Evolutionary conservation across 2,797 vertebrate species (phyloP).

Genomic region (Arctocebus calabarensis): DNA sequence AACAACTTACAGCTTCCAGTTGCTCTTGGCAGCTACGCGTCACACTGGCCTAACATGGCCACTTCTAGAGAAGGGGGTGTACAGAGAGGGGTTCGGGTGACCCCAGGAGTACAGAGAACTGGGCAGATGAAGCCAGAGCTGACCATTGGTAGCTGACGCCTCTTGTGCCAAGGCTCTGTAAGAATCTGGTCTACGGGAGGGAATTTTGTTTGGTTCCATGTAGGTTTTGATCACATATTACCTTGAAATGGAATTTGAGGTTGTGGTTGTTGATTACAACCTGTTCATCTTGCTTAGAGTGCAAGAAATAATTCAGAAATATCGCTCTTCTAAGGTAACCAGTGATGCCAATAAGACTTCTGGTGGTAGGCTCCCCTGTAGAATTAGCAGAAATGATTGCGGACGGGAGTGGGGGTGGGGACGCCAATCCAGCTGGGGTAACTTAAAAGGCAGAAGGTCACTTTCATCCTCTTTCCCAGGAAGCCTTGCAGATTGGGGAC

Average conservation of each 20-base stretch:
- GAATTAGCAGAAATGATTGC: background rate
- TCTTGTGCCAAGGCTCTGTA: background rate
- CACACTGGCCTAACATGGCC: accelerated
- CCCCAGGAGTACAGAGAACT: background rate
- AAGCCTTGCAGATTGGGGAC: background rate
- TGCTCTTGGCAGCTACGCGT: no score
- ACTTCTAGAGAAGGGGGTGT: background rate
- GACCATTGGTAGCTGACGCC: background rate
- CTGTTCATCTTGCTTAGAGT: background rate
- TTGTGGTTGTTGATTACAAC: background rate
- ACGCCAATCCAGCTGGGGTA: background rate
- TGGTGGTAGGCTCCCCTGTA: background rate
- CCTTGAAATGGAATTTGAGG: background rate
- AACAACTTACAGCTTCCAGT: no score
- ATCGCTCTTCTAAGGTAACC: background rate
- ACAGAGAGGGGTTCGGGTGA: no score
- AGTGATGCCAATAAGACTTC: background rate
- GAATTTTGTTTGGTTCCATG: background rate
- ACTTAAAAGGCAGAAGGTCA: background rate
- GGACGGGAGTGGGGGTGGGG: no score
- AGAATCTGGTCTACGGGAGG: background rate
- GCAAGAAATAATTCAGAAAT: background rate
- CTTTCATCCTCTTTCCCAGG: accelerated
- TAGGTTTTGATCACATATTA: background rate
- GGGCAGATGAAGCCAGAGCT: background rate